These are phyloP conservation scores for Catharus minimus DNA, from an alignment of 2,113 vertebrate genomes.

Conservation along the genomic window DNA sequence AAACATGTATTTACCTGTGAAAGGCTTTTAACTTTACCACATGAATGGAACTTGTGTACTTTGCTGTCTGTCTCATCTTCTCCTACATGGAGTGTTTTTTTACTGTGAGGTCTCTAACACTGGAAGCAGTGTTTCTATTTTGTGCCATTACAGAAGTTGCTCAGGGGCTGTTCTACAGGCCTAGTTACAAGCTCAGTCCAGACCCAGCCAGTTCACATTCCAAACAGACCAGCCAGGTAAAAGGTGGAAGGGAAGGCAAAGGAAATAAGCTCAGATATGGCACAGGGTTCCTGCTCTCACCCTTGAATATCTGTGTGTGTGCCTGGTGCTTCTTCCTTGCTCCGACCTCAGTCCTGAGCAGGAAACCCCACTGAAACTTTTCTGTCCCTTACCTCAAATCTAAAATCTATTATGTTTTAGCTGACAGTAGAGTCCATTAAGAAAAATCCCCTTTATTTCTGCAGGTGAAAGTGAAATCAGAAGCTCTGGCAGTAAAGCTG, in stretches of 20 bases:
- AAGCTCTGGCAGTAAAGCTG: slow-evolving; percentile 90
- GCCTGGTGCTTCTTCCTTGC: background rate
- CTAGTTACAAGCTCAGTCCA: background rate
- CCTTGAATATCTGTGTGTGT: background rate
- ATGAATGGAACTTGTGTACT: background rate
- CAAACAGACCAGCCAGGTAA: slow-evolving; percentile 32
- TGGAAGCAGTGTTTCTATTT: background rate
- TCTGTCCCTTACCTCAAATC: background rate
- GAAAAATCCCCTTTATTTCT: background rate
- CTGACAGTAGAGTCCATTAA: background rate
- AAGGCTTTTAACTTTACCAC: background rate
- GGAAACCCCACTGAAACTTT: background rate
- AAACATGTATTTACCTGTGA: background rate
- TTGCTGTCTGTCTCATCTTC: background rate
- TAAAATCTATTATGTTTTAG: background rate
- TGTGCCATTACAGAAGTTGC: background rate
- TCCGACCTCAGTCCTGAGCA: background rate
- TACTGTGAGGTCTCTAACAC: background rate
- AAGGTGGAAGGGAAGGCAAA: slow-evolving; percentile 4
- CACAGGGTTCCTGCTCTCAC: background rate
- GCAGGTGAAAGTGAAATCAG: slow-evolving; percentile 93
- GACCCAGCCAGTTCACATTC: slow-evolving; percentile 27
- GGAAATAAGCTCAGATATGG: background rate
- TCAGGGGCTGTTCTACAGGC: background rate
- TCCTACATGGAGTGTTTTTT: background rate